Percentiles rank a stretch among this genome's conserved stretches.
These are phyloP conservation scores for Aleiodes sp. DNA, from an alignment of 1,140 invertebrate species.

Conservation along the genomic window DNA sequence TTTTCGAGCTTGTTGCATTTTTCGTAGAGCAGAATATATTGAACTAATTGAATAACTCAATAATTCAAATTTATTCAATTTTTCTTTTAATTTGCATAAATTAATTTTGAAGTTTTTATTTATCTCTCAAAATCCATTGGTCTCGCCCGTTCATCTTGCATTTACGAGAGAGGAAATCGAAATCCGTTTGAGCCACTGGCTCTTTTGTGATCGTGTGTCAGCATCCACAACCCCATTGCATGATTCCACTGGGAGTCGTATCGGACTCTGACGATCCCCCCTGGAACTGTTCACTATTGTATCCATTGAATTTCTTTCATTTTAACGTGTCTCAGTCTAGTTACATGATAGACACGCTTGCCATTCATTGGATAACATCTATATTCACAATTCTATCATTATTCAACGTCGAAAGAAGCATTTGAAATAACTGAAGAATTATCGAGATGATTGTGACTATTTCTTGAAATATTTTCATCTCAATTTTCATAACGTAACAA, in stretches of 20 bases:
- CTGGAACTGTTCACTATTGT: background rate
- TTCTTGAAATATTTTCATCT: too few relatives aligned
- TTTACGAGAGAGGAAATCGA: slow-evolving; percentile 12
- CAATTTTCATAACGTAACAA: too few relatives aligned
- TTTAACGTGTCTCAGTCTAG: background rate
- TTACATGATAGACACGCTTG: slow-evolving; percentile 4
- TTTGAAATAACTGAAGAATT: too few relatives aligned
- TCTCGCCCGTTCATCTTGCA: background rate
- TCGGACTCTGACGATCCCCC: slow-evolving; percentile 14
- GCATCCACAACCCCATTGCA: slow-evolving; percentile 13
- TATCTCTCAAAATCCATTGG: background rate
- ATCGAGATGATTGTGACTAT: too few relatives aligned
- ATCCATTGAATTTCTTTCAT: slow-evolving; percentile 24
- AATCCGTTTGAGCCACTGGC: slow-evolving; percentile 23
- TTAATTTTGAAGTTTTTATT: background rate
- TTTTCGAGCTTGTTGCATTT: background rate
- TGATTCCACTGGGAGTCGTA: background rate
- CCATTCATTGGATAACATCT: background rate
- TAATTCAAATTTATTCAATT: background rate
- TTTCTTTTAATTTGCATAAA: background rate
- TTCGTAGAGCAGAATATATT: background rate
- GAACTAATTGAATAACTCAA: background rate
- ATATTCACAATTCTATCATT: background rate
- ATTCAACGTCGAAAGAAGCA: too few relatives aligned
- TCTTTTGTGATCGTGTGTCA: slow-evolving; percentile 17